Evolutionary conservation across 2,888 invertebrate genomes (phyloP).

Genomic region (Phasia obesa): DNA sequence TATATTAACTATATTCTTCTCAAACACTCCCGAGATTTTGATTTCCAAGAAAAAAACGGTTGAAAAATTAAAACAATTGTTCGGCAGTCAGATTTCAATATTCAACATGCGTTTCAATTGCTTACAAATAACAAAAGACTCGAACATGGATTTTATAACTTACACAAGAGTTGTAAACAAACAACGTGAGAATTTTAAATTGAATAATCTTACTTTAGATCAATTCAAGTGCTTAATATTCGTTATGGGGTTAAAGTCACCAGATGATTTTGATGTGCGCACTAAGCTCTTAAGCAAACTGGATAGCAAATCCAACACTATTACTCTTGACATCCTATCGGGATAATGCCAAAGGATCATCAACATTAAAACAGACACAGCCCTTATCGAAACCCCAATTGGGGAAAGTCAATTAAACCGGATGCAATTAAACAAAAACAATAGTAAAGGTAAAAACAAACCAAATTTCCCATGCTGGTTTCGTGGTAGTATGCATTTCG

Average conservation of each 20-base stretch:
- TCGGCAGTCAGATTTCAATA: conserved; percentile 3
- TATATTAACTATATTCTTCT: not conserved
- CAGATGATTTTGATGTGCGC: not conserved
- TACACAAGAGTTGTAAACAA: conserved; percentile 25
- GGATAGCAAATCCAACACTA: not conserved
- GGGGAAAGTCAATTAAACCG: conserved; percentile 10
- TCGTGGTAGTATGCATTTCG: conserved; percentile 18
- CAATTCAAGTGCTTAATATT: conserved; percentile 25
- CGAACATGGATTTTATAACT: not conserved
- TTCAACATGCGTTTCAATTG: conserved; percentile 20
- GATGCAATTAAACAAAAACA: not conserved
- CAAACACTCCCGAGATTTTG: not conserved
- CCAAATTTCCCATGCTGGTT: conserved; percentile 10
- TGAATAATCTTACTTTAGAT: not conserved
- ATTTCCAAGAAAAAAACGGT: conserved; percentile 10
- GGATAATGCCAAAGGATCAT: not conserved
- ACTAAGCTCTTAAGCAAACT: not conserved
- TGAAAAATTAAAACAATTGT: not conserved
- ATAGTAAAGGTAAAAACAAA: too few species aligned
- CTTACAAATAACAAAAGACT: conserved; percentile 8
- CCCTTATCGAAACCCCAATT: conserved; percentile 24
- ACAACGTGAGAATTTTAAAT: not conserved
- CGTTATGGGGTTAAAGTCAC: not conserved
- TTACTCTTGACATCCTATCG: not conserved
- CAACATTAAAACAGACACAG: not conserved